Conservation (phyloP, 2,888 invertebrate genomes). For the Drosophila anomalata region DNA sequence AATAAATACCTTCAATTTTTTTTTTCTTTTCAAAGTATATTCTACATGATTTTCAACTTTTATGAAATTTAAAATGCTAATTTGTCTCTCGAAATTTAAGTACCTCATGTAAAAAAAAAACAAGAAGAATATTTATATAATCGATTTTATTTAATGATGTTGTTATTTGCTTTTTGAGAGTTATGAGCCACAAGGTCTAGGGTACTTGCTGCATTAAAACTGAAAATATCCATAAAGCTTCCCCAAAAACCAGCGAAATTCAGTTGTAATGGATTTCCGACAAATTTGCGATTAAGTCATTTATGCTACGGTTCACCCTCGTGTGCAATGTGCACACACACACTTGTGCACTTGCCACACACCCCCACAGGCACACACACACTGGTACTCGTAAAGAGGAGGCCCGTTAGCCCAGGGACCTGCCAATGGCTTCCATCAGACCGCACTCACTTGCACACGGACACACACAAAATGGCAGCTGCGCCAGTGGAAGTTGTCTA, state of each 20-base stretch:
- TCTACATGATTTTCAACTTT: no score
- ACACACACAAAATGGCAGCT: slow-evolving; percentile 47
- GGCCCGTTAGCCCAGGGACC: slow-evolving; percentile 44
- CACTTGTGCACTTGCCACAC: slow-evolving; percentile 21
- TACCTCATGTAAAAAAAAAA: background rate
- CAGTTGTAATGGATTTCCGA: slow-evolving; percentile 14
- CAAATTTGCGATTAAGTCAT: slow-evolving; percentile 63
- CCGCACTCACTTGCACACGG: slow-evolving; percentile 30
- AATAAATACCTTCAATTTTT: no score
- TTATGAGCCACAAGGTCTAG: background rate
- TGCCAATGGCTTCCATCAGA: slow-evolving; percentile 54
- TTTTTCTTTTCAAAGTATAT: no score
- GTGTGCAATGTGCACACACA: slow-evolving; percentile 61
- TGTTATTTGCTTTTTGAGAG: background rate
- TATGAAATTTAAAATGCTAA: no score
- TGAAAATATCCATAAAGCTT: background rate
- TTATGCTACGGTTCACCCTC: slow-evolving; percentile 52
- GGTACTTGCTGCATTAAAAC: background rate
- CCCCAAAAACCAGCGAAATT: slow-evolving; percentile 10
- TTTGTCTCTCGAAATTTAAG: background rate
- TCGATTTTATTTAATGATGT: background rate
- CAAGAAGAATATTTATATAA: background rate
- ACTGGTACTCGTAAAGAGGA: slow-evolving; percentile 1
- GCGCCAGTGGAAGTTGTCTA: slow-evolving; percentile 67
- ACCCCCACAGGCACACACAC: slow-evolving; percentile 5